Percentiles rank a stretch among this genome's conserved stretches.
Evolutionary conservation across 1,140 invertebrate species (phyloP).

Genomic region (Chelonus insularis): DNA sequence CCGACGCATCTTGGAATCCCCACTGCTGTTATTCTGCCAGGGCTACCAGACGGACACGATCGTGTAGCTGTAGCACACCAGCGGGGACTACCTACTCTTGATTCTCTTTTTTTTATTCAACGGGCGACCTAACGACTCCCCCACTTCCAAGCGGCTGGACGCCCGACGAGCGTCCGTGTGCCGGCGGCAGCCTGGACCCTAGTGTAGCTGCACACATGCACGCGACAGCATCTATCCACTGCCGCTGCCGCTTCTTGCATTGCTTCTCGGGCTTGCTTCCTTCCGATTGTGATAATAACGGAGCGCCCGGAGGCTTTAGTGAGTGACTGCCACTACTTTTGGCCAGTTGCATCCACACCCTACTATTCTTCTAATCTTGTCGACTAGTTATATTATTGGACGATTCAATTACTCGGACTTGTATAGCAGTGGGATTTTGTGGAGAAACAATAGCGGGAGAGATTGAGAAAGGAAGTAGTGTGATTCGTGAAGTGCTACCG

Average conservation of each 20-base stretch:
- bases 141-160: slow-evolving; percentile 39
- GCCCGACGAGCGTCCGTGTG: slow-evolving; percentile 42
- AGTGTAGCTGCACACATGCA: slow-evolving; percentile 61
- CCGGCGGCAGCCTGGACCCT: slow-evolving; percentile 43
- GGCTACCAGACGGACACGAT: slow-evolving; percentile 40
- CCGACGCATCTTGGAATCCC: slow-evolving; percentile 31
- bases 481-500: background rate
- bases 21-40: slow-evolving; percentile 33
- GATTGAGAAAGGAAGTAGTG: background rate
- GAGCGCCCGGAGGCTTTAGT: slow-evolving; percentile 25
- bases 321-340: slow-evolving; percentile 33
- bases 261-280: slow-evolving; percentile 32
- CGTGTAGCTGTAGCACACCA: slow-evolving; percentile 5
- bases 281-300: slow-evolving; percentile 40
- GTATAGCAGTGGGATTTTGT: background rate
- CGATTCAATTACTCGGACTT: background rate
- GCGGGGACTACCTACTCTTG: slow-evolving; percentile 36
- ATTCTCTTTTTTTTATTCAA: slow-evolving; percentile 29
- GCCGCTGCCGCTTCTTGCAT: slow-evolving; percentile 34
- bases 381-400: background rate
- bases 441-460: background rate
- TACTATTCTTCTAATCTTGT: background rate
- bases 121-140: slow-evolving; percentile 39
- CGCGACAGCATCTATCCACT: slow-evolving; percentile 57
- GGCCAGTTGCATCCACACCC: background rate